Percentiles rank a stretch among this genome's conserved stretches.
phyloP scores from a whole-genome alignment of 2,888 invertebrate genomes.

The Agrochola circellaris region DNA sequence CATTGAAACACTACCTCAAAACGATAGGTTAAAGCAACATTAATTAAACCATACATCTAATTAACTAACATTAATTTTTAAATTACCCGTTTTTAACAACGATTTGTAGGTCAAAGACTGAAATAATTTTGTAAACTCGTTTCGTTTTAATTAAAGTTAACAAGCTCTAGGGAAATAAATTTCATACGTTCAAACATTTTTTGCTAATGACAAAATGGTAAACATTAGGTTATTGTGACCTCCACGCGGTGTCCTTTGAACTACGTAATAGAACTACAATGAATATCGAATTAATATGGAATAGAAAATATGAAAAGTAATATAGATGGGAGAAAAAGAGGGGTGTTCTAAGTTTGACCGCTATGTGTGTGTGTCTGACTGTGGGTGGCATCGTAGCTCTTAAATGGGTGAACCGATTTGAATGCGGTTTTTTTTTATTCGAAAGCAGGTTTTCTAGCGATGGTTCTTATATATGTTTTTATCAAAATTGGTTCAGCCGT shows the following conservation, averaged over 20 bases:
- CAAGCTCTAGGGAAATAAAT: slow-evolving; percentile 52
- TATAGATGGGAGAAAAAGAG: neutral
- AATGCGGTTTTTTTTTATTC: too few relatives aligned
- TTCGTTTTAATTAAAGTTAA: slow-evolving; percentile 48
- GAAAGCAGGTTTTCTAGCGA: too few relatives aligned
- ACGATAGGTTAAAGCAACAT: neutral
- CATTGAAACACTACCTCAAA: neutral
- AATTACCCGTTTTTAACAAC: slow-evolving; percentile 17
- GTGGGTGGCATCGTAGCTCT: too few relatives aligned
- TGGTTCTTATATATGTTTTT: too few relatives aligned
- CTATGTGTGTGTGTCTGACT: too few relatives aligned
- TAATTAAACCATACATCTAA: neutral
- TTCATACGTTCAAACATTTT: slow-evolving; percentile 25
- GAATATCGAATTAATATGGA: neutral
- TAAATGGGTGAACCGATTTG: too few relatives aligned
- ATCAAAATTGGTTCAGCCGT: too few relatives aligned
- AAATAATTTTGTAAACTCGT: slow-evolving; percentile 44
- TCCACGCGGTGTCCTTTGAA: slow-evolving; percentile 14
- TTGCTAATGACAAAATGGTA: slow-evolving; percentile 32
- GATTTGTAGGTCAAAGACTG: slow-evolving; percentile 43
- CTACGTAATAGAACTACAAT: neutral
- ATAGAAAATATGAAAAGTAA: neutral
- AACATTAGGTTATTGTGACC: slow-evolving; percentile 16
- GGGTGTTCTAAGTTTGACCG: too few relatives aligned
- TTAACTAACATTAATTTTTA: slow-evolving; percentile 12